These are phyloP conservation scores for Drosophila infuscata DNA, from an alignment of 2,888 invertebrate genomes.

Conservation along the genomic window DNA sequence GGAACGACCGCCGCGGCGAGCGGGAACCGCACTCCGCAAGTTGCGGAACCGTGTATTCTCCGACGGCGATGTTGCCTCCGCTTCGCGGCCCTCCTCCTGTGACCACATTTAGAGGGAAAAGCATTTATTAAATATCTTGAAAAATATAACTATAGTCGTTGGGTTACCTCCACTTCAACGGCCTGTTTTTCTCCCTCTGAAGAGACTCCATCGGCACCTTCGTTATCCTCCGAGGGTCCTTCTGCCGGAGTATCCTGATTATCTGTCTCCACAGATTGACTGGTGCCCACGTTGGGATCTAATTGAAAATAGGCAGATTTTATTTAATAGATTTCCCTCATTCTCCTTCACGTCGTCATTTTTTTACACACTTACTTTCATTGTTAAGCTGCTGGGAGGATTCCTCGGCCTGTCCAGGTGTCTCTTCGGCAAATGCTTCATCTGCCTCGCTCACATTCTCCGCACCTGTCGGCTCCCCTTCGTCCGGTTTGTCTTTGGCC, in stretches of 20 bases:
- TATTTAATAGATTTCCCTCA: background rate
- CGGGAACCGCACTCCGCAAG: conserved; percentile 80
- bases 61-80: conserved; percentile 90
- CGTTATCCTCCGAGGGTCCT: conserved; percentile 82
- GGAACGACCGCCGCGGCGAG: conserved; percentile 82
- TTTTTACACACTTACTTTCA: conserved; percentile 73
- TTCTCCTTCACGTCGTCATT: background rate
- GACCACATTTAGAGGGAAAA: background rate
- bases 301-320: background rate
- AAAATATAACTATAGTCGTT: too few species aligned
- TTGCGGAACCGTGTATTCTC: conserved; percentile 86
- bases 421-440: conserved; percentile 85
- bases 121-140: background rate
- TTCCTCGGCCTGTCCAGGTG: conserved; percentile 69
- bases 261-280: conserved; percentile 85
- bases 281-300: conserved; percentile 85
- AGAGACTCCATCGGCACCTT: conserved; percentile 86
- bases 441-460: conserved; percentile 84
- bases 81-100: conserved; percentile 92
- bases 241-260: conserved; percentile 82
- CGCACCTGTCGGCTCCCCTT: conserved; percentile 78
- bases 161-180: conserved; percentile 83
- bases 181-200: conserved; percentile 88
- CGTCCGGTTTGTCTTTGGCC: conserved; percentile 53
- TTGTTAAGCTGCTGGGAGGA: conserved; percentile 73